phyloP scores from a whole-genome alignment of 2,113 vertebrate genomes.

The Hoplias malabaricus region DNA sequence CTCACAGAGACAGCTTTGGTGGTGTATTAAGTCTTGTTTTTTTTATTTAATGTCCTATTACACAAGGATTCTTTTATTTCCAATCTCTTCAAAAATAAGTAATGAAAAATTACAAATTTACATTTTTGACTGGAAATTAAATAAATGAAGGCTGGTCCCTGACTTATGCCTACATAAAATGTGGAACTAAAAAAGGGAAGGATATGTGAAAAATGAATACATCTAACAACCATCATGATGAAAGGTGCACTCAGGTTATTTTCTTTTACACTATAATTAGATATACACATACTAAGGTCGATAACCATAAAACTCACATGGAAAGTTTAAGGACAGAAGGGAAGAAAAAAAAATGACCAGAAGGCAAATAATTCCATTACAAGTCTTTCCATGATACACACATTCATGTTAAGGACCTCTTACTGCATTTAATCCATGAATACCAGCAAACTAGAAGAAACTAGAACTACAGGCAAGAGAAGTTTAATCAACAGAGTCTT shows the following conservation, averaged over 20 bases:
- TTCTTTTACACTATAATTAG: not conserved
- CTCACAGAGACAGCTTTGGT: too few relatives aligned
- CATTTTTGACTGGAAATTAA: too few relatives aligned
- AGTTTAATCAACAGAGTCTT: conserved; percentile 42
- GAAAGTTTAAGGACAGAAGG: not conserved
- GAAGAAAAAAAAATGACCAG: not conserved
- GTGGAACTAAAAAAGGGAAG: not conserved
- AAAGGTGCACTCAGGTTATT: not conserved
- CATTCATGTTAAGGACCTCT: conserved; percentile 17
- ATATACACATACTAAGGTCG: not conserved
- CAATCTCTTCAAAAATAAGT: too few relatives aligned
- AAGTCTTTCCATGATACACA: conserved; percentile 3
- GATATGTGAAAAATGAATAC: not conserved
- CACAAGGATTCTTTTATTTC: too few relatives aligned
- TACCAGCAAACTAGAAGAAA: conserved; percentile 52
- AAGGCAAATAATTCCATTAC: not conserved
- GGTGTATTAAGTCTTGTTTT: too few relatives aligned
- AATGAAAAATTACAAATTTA: too few relatives aligned
- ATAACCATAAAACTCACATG: not conserved
- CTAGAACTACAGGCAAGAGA: not conserved
- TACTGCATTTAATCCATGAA: conserved; percentile 64
- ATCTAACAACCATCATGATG: conserved; percentile 11
- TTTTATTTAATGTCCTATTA: too few relatives aligned
- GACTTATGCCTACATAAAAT: too few relatives aligned
- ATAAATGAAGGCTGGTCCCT: too few relatives aligned